Base-by-base conservation (phyloP, 1,140 invertebrate genomes). In the Palaemon carinicauda region DNA sequence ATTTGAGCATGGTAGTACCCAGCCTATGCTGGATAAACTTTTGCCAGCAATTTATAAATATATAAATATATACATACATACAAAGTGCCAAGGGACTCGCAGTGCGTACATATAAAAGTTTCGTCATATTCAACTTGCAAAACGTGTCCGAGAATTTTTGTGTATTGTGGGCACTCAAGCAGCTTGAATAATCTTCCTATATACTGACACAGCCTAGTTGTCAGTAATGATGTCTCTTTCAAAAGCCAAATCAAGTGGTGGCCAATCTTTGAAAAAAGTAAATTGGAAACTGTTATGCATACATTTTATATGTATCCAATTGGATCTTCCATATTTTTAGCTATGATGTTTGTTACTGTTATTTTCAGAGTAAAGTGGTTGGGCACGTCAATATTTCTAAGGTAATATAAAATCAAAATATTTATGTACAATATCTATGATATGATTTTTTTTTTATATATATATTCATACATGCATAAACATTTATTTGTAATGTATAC, bases 321-420 rank as follows among this genome's bases (percentile, higher is more conserved):
- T 80, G 78, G 78, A 80, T 80, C 78, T 80, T 80, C 78, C 78
- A 80, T 31, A 60, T 80, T 80, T 80, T 80, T 60, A 80, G 53
- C 78, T 33, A 75, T 51, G 33, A 75, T 75, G 31, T 41, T 41
- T 41, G 41, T 41, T 41, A 41, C 41, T 41, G 41, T 41, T 41
- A 41, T 41, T 41, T 41, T 41, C 12, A 12, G 41, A 41, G 12
- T 5, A 78, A 52, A 78, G 17, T 80, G 52, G 53, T 14, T 80
- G 21, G 27, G 56, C 31, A 15, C 17, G 29, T 79, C 7, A 29
- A 29, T 75, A 33, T 33, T 33, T 73, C 12, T 73, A 73, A 15
- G 19, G 15, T 33, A 19, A 73, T 33, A 52, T 24, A 78, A 12
- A 78, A 78, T 52, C 52, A n/a, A 54, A 29, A 52, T 73, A 73